A percentile compares a stretch with the other conserved stretches of the same genome.
These are phyloP conservation scores for Drosophila vallismaia DNA, from an alignment of 2,888 invertebrate genomes.

Conservation along the genomic window DNA sequence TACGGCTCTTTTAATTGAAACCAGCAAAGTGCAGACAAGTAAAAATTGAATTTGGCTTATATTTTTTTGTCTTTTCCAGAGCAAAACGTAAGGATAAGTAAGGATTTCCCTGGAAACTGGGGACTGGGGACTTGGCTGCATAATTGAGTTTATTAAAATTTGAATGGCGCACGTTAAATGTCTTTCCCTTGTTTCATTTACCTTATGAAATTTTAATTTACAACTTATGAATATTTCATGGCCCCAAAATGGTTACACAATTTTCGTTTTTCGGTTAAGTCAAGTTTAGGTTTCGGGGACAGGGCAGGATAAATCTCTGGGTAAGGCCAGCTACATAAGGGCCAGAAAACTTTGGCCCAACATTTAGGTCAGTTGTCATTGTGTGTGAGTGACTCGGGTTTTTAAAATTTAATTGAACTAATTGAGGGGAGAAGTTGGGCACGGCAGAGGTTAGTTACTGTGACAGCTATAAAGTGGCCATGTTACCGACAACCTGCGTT, in stretches of 20 bases:
- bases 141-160: slow-evolving; percentile 67
- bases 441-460: slow-evolving; percentile 16
- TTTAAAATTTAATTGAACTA: slow-evolving; percentile 45
- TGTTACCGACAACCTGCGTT: neutral
- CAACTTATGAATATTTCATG: slow-evolving; percentile 51
- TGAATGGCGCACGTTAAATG: slow-evolving; percentile 65
- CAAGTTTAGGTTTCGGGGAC: slow-evolving; percentile 9
- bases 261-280: slow-evolving; percentile 40
- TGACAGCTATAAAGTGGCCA: slow-evolving; percentile 7
- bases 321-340: neutral
- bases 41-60: slow-evolving; percentile 38
- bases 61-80: neutral
- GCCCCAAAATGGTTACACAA: slow-evolving; percentile 44
- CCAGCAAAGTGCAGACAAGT: slow-evolving; percentile 33
- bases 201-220: slow-evolving; percentile 62
- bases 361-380: slow-evolving; percentile 44
- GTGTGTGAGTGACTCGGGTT: slow-evolving; percentile 17
- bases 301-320: neutral
- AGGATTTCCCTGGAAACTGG: too few relatives aligned
- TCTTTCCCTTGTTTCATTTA: slow-evolving; percentile 62
- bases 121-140: slow-evolving; percentile 27
- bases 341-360: slow-evolving; percentile 23
- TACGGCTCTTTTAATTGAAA: slow-evolving; percentile 50
- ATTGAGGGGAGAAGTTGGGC: slow-evolving; percentile 23
- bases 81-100: too few relatives aligned